phyloP scores from a whole-genome alignment of 2,888 invertebrate genomes.

The Eupithecia vulgata region DNA sequence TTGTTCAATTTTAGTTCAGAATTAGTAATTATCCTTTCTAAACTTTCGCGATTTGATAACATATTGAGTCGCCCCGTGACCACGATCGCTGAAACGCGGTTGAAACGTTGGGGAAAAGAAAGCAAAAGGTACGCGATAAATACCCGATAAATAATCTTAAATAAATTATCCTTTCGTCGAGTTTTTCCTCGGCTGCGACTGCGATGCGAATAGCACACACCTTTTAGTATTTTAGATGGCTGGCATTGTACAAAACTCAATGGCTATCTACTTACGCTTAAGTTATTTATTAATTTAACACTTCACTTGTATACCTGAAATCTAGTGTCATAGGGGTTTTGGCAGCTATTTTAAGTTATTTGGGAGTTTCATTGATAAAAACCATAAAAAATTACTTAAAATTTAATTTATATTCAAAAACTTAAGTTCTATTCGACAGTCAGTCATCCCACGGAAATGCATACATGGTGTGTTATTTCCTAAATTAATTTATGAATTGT shows the following conservation, averaged over 20 bases:
- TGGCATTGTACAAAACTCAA: slow-evolving; percentile 80
- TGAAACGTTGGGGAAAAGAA: too few relatives aligned
- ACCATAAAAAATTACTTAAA: slow-evolving; percentile 29
- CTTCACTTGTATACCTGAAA: slow-evolving; percentile 39
- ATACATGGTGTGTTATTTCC: slow-evolving; percentile 49
- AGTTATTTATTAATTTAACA: slow-evolving; percentile 73
- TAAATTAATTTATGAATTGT: slow-evolving; percentile 65
- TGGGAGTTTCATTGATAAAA: slow-evolving; percentile 22
- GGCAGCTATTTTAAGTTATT: slow-evolving; percentile 10
- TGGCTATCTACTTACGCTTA: slow-evolving; percentile 70
- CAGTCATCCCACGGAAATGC: slow-evolving; percentile 56
- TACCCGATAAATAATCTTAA: too few relatives aligned
- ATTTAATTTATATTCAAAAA: slow-evolving; percentile 38
- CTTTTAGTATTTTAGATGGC: slow-evolving; percentile 68
- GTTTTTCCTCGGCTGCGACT: slow-evolving; percentile 11
- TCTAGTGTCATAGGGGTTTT: slow-evolving; percentile 34
- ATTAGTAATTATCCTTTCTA: neutral
- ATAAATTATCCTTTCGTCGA: neutral
- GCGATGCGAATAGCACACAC: slow-evolving; percentile 44
- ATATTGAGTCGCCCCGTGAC: too few relatives aligned
- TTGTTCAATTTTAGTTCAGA: neutral
- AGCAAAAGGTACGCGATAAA: too few relatives aligned
- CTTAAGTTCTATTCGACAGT: slow-evolving; percentile 45
- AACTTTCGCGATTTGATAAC: too few relatives aligned
- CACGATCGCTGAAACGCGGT: too few relatives aligned